Evolutionary conservation across 2,888 invertebrate genomes (phyloP), one percentile per base, ranked within the genome.

Genomic region (Selenia dentaria): DNA sequence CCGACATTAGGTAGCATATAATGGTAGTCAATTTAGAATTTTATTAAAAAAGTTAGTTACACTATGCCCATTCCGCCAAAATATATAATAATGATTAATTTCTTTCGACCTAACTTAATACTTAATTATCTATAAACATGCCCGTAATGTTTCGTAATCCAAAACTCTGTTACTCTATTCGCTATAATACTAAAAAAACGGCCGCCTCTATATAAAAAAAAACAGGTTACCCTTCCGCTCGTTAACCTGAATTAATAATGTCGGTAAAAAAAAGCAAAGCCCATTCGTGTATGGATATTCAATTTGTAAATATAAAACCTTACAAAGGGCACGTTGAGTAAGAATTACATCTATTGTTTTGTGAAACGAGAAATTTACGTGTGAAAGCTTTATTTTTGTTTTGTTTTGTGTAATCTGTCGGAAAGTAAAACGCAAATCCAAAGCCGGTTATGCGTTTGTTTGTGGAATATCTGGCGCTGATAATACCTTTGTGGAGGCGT

Each of bases 241-340:
- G 73, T 76, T 77, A 72, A 65, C 67, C 64, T 73, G 71, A 78
- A 79, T 79, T 77, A 77, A 72, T 75, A 72, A 76, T 67, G 56
- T 51, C 53, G 58, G 36, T 39, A 22, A 48, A 56, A 54, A n/a
- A 53, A 54, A 35, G 8, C 37, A 32, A 43, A 46, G 37, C 16
- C 31, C 4, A 35, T 39, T 32, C 13, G 8, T 18, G 48, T 51
- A 51, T 54, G 53, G 54, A 53, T 53, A 53, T 59, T 54, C 53
- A 59, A 62, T 62, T 60, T 61, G 59, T 57, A 47, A 54, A 55
- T 47, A 54, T 47, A 57, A 56, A 54, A 22, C 38, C 38, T n/a
- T 49, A 51, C 51, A 55, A 57, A 51, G 48, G 55, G 37, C 37
- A 48, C 41, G 42, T 27, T 38, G 35, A 37, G 38, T 26, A 51